phyloP scores from a whole-genome alignment of 2,797 vertebrate species.

The Leptatherina wallacei region DNA sequence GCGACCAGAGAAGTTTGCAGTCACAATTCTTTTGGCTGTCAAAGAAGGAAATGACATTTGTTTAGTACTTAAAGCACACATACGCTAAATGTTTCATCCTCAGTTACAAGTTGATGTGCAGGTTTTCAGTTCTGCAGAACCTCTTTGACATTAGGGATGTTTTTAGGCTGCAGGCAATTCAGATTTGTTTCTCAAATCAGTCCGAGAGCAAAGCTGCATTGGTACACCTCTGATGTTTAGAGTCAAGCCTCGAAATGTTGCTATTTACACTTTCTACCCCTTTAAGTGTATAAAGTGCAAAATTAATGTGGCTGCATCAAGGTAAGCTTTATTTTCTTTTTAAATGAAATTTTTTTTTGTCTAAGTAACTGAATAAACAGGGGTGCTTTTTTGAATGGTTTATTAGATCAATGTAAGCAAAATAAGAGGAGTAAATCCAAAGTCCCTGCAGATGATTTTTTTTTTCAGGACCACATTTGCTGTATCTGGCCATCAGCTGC shows the following conservation, averaged over 20 bases:
- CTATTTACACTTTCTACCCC: background rate
- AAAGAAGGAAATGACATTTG: background rate
- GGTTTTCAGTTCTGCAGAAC: background rate
- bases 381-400: background rate
- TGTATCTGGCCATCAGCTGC: background rate
- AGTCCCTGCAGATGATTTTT: background rate
- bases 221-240: background rate
- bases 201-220: background rate
- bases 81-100: slow-evolving; percentile 5
- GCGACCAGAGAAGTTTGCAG: slow-evolving; percentile 21
- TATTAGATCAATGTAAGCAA: background rate
- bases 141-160: background rate
- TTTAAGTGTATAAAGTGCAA: background rate
- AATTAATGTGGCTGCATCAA: background rate
- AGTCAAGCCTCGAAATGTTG: background rate
- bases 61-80: background rate
- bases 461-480: background rate
- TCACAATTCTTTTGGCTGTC: slow-evolving; percentile 4
- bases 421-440: background rate
- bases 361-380: background rate
- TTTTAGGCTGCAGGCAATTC: background rate
- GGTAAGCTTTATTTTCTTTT: background rate
- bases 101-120: background rate
- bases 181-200: background rate
- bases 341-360: background rate